Evolutionary conservation across 1,140 invertebrate species (phyloP), one percentile per base, ranked within the genome.

Genomic region (Caenorhabditis latens): DNA sequence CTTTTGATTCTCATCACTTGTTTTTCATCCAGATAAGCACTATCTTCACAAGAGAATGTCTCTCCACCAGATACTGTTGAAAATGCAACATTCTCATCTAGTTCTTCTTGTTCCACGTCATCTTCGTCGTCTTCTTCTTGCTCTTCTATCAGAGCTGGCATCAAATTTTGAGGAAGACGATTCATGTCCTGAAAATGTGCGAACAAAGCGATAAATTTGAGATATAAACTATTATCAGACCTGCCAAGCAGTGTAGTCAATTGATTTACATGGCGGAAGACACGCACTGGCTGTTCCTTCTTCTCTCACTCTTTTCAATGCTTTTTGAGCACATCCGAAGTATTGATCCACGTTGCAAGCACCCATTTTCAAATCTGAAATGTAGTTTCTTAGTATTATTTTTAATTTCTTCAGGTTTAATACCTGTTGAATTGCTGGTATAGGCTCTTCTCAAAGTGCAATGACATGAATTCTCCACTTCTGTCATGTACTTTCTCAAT

Each of bases 211-310:
- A 5, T 50, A 5, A 85, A 3, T 50, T 57, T 40, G 4, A 53
- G n/a, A 6, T 1, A 32, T 32, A n/a, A 53, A 6, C 21, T 5
- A 14, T 65, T 4, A n/a, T 84, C 50, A 55, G 21, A 86, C 86
- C 86, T 92, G 91, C 91, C 91, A 92, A 13, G 91, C 91, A 82
- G 88, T 92, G 82, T 92, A 92, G 82, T 92, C 92, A 53, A 92
- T 89, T 61, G 86, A 75, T 53, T 92, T 86, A 88, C 91, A 92
- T 48, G 90, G 89, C 24, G 90, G 86, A 43, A 85, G 84, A 65
- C 87, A 88, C 11, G 63, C 48, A 40, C 46, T 61, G 0, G 85
- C 83, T 21, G 87, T 85, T 48, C 87, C 87, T 50, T 75, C 71
- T 65, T 82, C 61, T 50, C 83, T 57, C 0, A 88, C 46, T 50